Conservation (phyloP, 2,113 vertebrate species). For the Okapia johnstoni region DNA sequence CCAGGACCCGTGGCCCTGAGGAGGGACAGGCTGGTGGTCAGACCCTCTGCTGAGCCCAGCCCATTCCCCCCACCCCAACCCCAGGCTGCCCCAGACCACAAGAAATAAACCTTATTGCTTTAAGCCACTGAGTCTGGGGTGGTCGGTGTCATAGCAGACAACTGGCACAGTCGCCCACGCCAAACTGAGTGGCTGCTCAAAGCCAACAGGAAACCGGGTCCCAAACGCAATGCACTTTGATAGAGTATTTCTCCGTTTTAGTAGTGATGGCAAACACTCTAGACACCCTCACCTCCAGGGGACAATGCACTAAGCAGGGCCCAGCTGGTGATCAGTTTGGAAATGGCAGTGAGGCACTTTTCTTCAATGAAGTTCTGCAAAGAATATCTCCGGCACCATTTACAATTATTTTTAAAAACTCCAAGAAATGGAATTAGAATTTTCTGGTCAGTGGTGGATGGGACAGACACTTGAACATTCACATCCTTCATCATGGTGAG, state of each 20-base stretch:
- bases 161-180: background rate
- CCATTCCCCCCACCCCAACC: too few relatives aligned
- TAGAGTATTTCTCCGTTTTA: background rate
- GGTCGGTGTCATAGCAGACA: background rate
- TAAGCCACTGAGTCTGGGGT: background rate
- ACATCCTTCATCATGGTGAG: background rate
- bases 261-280: background rate
- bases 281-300: accelerated
- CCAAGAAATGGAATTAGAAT: background rate
- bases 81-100: accelerated
- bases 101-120: background rate
- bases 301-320: too few relatives aligned
- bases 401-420: background rate
- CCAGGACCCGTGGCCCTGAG: background rate
- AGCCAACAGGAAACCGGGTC: background rate
- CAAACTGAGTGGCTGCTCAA: background rate
- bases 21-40: background rate
- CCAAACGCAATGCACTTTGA: background rate
- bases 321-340: background rate
- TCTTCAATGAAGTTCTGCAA: background rate
- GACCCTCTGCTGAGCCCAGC: background rate
- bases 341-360: background rate
- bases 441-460: background rate
- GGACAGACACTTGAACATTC: background rate
- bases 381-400: background rate